These are phyloP conservation scores for Fopius arisanus DNA, from an alignment of 1,140 invertebrate species.

Conservation along the genomic window DNA sequence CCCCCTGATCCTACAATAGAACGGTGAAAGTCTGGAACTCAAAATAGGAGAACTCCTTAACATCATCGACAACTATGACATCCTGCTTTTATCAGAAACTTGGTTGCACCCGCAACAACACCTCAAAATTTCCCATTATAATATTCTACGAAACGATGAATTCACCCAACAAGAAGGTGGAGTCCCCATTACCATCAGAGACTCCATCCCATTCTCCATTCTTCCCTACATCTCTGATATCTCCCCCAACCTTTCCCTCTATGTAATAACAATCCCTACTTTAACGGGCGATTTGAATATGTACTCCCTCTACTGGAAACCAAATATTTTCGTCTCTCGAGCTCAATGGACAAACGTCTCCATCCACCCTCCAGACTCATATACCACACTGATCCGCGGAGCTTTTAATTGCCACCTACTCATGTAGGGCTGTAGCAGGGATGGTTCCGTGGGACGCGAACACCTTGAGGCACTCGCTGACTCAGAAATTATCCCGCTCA, in stretches of 20 bases:
- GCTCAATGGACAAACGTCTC: neutral
- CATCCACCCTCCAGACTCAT: neutral
- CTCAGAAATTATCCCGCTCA: neutral
- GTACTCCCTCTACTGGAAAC: neutral
- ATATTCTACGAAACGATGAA: slow-evolving; percentile 29
- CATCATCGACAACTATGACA: slow-evolving; percentile 9
- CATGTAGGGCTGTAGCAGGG: slow-evolving; percentile 15
- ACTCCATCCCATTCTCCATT: neutral
- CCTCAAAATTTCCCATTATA: slow-evolving; percentile 15
- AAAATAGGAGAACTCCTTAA: slow-evolving; percentile 24
- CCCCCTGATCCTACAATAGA: slow-evolving; percentile 17
- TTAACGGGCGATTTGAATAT: neutral
- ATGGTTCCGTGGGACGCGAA: neutral
- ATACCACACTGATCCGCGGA: slow-evolving; percentile 14
- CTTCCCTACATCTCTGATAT: neutral
- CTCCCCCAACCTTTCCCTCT: neutral
- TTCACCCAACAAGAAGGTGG: neutral
- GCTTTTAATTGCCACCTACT: slow-evolving; percentile 33
- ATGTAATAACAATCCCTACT: neutral
- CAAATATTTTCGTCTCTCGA: neutral
- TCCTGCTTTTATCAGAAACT: slow-evolving; percentile 19
- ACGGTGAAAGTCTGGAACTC: neutral
- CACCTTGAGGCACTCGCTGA: neutral
- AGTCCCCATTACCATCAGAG: slow-evolving; percentile 14
- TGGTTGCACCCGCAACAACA: slow-evolving; percentile 4